A percentile compares a stretch with the other conserved stretches of the same genome.
Conservation (phyloP, 2,797 vertebrate genomes). For the Tenualosa ilisha region DNA sequence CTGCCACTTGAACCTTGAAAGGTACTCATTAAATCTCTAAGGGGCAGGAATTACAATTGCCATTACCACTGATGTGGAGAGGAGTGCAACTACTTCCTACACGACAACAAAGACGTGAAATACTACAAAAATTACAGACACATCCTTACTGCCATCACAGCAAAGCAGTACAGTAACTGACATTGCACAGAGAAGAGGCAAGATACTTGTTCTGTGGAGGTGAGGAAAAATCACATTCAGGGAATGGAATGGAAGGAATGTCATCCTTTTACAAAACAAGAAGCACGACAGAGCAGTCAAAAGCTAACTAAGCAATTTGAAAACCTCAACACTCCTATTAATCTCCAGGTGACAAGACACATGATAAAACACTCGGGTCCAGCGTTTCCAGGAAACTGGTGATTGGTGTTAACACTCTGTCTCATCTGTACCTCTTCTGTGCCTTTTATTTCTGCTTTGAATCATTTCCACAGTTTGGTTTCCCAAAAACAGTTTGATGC, state of each 20-base stretch:
- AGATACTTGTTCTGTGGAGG: neutral
- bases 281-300: neutral
- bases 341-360: neutral
- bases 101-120: neutral
- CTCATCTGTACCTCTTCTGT: neutral
- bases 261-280: neutral
- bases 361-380: neutral
- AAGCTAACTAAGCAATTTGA: neutral
- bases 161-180: neutral
- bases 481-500: neutral
- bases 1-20: neutral
- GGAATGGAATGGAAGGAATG: neutral
- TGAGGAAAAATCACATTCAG: neutral
- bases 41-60: neutral
- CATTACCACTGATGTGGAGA: neutral
- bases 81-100: neutral
- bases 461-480: neutral
- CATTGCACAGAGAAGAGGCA: neutral
- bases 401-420: neutral
- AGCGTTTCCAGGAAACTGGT: neutral
- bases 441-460: neutral
- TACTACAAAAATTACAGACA: neutral
- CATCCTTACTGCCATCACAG: neutral
- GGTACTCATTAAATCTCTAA: neutral
- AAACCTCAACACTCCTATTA: constrained; percentile 9